phyloP scores from a whole-genome alignment of 2,113 vertebrate genomes.

The Laterallus jamaicensis region DNA sequence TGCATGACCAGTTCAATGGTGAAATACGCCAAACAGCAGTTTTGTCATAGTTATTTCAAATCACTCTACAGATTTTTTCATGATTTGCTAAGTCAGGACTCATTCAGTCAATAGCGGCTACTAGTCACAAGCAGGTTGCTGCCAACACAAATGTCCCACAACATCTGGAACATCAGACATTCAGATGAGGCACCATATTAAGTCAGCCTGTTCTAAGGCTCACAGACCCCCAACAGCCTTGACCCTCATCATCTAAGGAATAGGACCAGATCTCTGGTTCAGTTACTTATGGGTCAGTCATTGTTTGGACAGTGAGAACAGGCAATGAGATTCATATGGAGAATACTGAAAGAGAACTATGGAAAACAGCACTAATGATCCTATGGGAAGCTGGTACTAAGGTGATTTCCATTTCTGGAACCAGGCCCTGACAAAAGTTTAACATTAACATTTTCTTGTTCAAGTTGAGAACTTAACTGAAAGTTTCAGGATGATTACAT shows the following conservation, averaged over 20 bases:
- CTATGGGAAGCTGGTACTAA: background rate
- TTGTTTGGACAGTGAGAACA: background rate
- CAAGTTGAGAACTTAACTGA: background rate
- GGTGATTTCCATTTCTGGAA: background rate
- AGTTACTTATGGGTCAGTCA: background rate
- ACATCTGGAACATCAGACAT: background rate
- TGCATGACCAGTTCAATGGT: background rate
- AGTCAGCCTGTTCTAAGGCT: background rate
- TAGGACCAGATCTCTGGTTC: background rate
- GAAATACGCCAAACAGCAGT: background rate
- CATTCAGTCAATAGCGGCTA: background rate
- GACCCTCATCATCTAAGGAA: background rate
- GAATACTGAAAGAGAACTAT: background rate
- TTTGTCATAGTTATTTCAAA: background rate
- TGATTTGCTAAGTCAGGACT: background rate
- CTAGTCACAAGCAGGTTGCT: background rate
- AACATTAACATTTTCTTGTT: background rate
- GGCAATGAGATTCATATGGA: background rate
- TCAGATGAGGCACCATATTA: background rate
- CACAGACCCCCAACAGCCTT: too few relatives aligned
- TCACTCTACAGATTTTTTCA: background rate
- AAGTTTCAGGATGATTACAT: background rate
- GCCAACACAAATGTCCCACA: background rate
- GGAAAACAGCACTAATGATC: background rate
- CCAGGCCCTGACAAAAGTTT: background rate